phyloP scores from a whole-genome alignment of 2,797 vertebrate species.

The Acrossocheilus wenchowensis region DNA sequence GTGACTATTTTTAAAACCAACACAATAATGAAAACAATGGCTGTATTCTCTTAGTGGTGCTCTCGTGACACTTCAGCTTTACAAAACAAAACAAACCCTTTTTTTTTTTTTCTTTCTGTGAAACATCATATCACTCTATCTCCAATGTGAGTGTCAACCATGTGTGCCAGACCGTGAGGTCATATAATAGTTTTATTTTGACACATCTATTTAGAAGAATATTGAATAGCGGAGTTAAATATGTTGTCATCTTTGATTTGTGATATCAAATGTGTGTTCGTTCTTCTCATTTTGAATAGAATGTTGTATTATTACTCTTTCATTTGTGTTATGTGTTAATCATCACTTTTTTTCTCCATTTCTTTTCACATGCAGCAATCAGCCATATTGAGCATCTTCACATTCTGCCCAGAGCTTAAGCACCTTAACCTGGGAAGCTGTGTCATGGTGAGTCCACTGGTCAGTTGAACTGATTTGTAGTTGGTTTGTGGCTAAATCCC shows the following conservation, averaged over 20 bases:
- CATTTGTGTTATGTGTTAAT: conserved; percentile 30
- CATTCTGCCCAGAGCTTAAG: conserved; percentile 93
- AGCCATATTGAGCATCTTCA: conserved; percentile 93
- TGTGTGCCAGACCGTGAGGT: conserved; percentile 54
- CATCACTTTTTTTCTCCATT: not conserved
- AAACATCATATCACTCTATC: conserved; percentile 63
- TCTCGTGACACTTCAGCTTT: conserved; percentile 2
- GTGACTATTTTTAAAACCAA: not conserved
- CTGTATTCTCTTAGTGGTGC: conserved; percentile 28
- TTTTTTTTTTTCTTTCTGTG: conserved; percentile 16
- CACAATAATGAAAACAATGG: conserved; percentile 44
- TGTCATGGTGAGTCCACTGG: conserved; percentile 85
- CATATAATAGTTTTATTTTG: conserved; percentile 59
- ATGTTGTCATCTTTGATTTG: conserved; percentile 37
- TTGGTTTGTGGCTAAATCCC: not conserved
- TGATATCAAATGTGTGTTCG: conserved; percentile 23
- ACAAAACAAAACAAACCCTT: conserved; percentile 42
- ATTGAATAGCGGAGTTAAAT: conserved; percentile 45
- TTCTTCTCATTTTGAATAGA: conserved; percentile 33
- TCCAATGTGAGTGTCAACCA: conserved; percentile 39
- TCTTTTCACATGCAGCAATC: conserved; percentile 86
- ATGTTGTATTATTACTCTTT: conserved; percentile 17
- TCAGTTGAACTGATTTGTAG: not conserved
- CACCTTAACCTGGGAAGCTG: conserved; percentile 97
- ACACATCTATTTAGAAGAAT: conserved; percentile 35